A percentile compares a stretch with the other conserved stretches of the same genome.
Evolutionary conservation across 2,888 invertebrate species (phyloP).

Genomic region (Hypomecis punctinalis): DNA sequence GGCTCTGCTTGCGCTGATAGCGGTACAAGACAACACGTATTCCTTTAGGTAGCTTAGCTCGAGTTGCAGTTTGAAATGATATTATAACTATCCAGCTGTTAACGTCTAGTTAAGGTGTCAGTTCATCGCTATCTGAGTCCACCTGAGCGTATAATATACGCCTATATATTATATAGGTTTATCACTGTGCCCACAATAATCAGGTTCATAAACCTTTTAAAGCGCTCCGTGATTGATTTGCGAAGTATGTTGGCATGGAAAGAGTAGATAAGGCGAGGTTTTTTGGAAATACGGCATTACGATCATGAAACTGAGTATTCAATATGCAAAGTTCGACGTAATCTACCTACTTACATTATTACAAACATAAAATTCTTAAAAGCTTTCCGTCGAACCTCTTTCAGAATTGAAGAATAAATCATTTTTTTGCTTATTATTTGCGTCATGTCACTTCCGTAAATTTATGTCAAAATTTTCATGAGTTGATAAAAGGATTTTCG

Average conservation of each 20-base stretch:
- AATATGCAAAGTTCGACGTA: background rate
- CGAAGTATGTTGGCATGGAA: constrained; percentile 25
- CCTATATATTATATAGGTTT: constrained; percentile 24
- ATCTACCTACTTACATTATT: background rate
- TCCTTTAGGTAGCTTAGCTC: constrained; percentile 4
- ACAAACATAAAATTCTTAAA: background rate
- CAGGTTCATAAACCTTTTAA: constrained; percentile 48
- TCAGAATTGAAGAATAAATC: background rate
- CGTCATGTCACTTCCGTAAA: constrained; percentile 1
- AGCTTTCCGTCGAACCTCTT: constrained; percentile 4
- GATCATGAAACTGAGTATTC: background rate
- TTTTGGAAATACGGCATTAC: background rate
- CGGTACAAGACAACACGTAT: background rate
- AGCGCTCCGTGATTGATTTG: constrained; percentile 34
- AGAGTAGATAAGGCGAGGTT: background rate
- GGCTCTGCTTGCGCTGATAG: background rate
- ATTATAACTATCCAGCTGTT: constrained; percentile 5
- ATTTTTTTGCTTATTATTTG: background rate
- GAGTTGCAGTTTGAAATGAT: constrained; percentile 12
- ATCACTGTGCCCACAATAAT: constrained; percentile 40
- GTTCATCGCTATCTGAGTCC: constrained; percentile 5
- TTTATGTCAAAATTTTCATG: constrained; percentile 13
- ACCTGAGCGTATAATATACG: constrained; percentile 23
- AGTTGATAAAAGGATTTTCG: constrained; percentile 6
- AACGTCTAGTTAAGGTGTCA: constrained; percentile 8